Evolutionary conservation across 2,113 vertebrate species (phyloP).

Genomic region (Hemichromis elongatus): DNA sequence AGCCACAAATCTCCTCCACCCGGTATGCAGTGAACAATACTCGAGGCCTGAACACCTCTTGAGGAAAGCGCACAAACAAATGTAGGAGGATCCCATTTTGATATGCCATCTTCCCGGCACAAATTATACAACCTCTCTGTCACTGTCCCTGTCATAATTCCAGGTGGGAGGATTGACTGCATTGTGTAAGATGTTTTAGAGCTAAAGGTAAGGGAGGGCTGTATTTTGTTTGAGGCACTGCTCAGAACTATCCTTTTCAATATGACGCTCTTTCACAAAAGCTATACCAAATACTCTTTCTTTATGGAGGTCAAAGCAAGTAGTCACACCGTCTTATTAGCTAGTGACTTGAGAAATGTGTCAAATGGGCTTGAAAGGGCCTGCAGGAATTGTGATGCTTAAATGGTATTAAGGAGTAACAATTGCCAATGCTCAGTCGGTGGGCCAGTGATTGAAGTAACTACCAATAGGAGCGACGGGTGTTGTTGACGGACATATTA

Average conservation of each 20-base stretch:
- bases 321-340: constrained; percentile 21
- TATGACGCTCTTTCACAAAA: constrained; percentile 25
- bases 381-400: not conserved
- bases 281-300: constrained; percentile 13
- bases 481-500: not conserved
- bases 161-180: constrained; percentile 23
- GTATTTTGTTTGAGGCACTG: not conserved
- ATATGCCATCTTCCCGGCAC: constrained; percentile 17
- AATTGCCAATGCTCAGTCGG: not conserved
- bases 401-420: not conserved
- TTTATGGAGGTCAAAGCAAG: constrained; percentile 29
- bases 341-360: constrained; percentile 29
- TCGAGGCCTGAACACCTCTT: not conserved
- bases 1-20: constrained; percentile 16
- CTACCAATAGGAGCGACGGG: not conserved
- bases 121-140: constrained; percentile 43
- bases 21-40: not conserved
- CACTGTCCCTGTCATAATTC: constrained; percentile 31
- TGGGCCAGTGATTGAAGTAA: not conserved
- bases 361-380: constrained; percentile 5
- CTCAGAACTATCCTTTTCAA: constrained; percentile 9
- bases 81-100: constrained; percentile 31
- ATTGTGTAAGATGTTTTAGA: constrained; percentile 13
- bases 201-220: constrained; percentile 36
- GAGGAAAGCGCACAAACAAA: not conserved